Evolutionary conservation across 2,888 invertebrate species (phyloP).

Genomic region (Catocala nupta): DNA sequence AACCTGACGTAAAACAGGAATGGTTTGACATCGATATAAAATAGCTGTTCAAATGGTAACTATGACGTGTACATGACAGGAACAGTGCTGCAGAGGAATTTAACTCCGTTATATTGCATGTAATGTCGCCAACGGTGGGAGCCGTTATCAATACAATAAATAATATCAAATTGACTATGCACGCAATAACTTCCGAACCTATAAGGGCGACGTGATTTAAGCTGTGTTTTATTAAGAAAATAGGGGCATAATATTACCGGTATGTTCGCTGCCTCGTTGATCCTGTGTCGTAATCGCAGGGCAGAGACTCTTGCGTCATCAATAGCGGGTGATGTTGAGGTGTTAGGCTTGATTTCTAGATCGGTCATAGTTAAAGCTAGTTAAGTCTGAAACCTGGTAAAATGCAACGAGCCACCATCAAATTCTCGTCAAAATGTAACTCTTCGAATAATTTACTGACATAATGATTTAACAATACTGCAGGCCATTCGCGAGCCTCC

Average conservation of each 20-base stretch:
- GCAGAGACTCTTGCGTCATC: no score
- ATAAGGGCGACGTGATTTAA: conserved; percentile 29
- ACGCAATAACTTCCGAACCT: conserved; percentile 50
- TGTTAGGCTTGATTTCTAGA: no score
- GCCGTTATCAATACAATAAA: conserved; percentile 63
- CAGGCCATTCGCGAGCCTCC: no score
- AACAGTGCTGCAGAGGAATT: conserved; percentile 71
- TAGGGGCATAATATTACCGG: conserved; percentile 24
- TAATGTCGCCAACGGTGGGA: conserved; percentile 60
- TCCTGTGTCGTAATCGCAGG: background rate
- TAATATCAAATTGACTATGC: conserved; percentile 57
- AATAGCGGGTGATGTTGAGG: background rate
- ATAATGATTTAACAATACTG: no score
- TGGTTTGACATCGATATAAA: conserved; percentile 60
- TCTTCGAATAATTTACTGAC: no score
- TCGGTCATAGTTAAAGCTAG: no score
- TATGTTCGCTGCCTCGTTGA: background rate
- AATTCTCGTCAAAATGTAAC: no score
- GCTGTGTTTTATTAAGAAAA: conserved; percentile 27
- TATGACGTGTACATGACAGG: conserved; percentile 74
- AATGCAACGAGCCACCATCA: no score
- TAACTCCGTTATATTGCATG: conserved; percentile 73
- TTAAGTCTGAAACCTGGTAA: no score
- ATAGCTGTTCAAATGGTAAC: conserved; percentile 66
- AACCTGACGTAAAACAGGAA: conserved; percentile 32